Percentiles rank a stretch among this genome's conserved stretches.
phyloP scores from a whole-genome alignment of 2,113 vertebrate genomes.

The Xiphophorus couchianus region DNA sequence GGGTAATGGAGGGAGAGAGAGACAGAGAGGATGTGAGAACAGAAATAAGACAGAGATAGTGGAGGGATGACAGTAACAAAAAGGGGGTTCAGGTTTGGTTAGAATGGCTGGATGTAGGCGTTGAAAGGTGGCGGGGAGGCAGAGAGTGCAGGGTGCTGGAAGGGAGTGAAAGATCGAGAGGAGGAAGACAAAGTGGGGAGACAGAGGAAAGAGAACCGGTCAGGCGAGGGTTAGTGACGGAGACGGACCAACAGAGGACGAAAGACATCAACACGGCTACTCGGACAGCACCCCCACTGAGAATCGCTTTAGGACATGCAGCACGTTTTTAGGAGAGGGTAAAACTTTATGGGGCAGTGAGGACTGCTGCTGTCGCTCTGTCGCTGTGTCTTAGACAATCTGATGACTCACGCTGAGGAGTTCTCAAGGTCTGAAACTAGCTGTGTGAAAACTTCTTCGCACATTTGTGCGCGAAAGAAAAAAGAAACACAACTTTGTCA shows the following conservation, averaged over 20 bases:
- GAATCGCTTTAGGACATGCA: conserved; percentile 5
- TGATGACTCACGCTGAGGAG: conserved; percentile 34
- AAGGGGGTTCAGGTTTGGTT: conserved; percentile 40
- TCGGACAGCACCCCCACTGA: conserved; percentile 5
- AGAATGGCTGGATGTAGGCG: conserved; percentile 74
- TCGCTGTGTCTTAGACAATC: conserved; percentile 2
- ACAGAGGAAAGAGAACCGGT: conserved; percentile 64
- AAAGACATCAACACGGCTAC: conserved; percentile 24
- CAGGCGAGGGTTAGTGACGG: conserved; percentile 70
- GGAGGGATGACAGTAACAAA: conserved; percentile 33
- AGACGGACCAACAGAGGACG: conserved; percentile 60
- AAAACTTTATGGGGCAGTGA: background rate
- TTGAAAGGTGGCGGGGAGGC: conserved; percentile 68
- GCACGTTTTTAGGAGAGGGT: background rate
- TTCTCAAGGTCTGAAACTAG: conserved; percentile 5
- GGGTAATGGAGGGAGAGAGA: conserved; percentile 4
- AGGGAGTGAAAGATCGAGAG: conserved; percentile 64
- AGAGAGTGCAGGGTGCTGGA: conserved; percentile 70
- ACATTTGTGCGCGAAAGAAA: too few relatives aligned
- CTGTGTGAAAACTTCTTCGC: too few relatives aligned
- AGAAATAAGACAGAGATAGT: conserved; percentile 60
- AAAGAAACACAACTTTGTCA: too few relatives aligned
- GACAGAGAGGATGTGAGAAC: conserved; percentile 28
- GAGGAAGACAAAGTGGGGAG: conserved; percentile 63
- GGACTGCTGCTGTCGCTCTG: too few relatives aligned